Evolutionary conservation across 2,797 vertebrate species (phyloP).

Genomic region (Esox masquinongy): DNA sequence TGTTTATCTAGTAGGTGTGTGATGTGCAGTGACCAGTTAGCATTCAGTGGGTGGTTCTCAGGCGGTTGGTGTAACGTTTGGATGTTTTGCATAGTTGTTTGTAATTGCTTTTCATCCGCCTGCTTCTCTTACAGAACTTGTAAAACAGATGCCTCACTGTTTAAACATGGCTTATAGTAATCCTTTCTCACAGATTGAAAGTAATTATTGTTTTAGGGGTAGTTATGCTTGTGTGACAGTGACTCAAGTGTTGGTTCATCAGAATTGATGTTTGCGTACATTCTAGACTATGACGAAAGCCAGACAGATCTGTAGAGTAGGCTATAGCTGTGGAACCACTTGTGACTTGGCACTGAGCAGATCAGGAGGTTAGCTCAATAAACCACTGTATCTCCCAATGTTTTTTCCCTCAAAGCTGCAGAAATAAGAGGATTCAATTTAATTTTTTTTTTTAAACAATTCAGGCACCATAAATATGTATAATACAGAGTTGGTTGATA

Average conservation of each 20-base stretch:
- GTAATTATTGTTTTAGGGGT: no score
- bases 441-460: not conserved
- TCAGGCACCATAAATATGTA: constrained; percentile 8
- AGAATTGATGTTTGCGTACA: not conserved
- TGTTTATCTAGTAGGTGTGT: not conserved
- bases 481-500: not conserved
- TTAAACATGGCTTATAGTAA: not conserved
- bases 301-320: not conserved
- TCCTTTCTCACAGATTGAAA: not conserved
- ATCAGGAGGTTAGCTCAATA: constrained; percentile 35
- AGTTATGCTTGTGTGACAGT: no score
- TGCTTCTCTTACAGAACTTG: constrained; percentile 11
- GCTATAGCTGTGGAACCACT: not conserved
- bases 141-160: constrained; percentile 21
- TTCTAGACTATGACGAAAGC: constrained; percentile 16
- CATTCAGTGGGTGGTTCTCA: not conserved
- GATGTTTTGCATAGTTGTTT: constrained; percentile 26
- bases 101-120: constrained; percentile 16
- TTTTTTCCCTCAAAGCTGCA: constrained; percentile 16
- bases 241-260: no score
- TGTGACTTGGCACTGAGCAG: constrained; percentile 15
- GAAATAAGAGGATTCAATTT: constrained; percentile 1
- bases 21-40: not conserved
- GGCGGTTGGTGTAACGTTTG: constrained; percentile 16
- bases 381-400: constrained; percentile 38